These are phyloP conservation scores for Halictus ligatus DNA, from an alignment of 2,888 invertebrate genomes.

Conservation along the genomic window DNA sequence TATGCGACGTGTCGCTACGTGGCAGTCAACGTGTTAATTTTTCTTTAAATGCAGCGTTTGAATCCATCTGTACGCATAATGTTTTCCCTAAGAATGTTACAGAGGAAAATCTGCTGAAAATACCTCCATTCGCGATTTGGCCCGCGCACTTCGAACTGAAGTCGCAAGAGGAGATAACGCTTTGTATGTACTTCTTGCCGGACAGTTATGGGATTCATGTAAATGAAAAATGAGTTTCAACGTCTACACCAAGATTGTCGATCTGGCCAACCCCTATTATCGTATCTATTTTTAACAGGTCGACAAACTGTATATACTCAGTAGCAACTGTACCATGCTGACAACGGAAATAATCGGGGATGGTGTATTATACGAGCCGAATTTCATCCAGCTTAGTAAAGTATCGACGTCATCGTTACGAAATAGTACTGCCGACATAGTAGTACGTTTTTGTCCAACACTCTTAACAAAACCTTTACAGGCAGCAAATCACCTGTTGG, in stretches of 20 bases:
- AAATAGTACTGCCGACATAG: background rate
- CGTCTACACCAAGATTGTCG: background rate
- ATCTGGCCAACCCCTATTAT: background rate
- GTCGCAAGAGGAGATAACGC: conserved; percentile 78
- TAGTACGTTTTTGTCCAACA: background rate
- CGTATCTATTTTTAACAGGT: conserved; percentile 67
- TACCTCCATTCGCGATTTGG: conserved; percentile 81
- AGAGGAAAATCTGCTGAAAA: conserved; percentile 74
- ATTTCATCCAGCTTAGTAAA: conserved; percentile 65
- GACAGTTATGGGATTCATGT: conserved; percentile 79
- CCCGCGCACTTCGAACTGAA: conserved; percentile 83
- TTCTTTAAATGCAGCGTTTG: background rate
- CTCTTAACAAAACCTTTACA: background rate
- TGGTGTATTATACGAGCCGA: conserved; percentile 80
- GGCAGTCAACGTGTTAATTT: background rate
- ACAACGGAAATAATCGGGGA: conserved; percentile 84
- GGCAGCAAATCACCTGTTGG: background rate
- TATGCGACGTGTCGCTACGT: background rate
- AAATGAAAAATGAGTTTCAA: conserved; percentile 2
- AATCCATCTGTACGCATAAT: background rate
- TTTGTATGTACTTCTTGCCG: conserved; percentile 82
- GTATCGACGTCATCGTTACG: conserved; percentile 49
- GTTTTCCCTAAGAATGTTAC: conserved; percentile 71
- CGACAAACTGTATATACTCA: conserved; percentile 83
- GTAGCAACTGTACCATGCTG: conserved; percentile 83